Conservation (phyloP, 2,888 invertebrate species). For the Brachylomia viminalis region DNA sequence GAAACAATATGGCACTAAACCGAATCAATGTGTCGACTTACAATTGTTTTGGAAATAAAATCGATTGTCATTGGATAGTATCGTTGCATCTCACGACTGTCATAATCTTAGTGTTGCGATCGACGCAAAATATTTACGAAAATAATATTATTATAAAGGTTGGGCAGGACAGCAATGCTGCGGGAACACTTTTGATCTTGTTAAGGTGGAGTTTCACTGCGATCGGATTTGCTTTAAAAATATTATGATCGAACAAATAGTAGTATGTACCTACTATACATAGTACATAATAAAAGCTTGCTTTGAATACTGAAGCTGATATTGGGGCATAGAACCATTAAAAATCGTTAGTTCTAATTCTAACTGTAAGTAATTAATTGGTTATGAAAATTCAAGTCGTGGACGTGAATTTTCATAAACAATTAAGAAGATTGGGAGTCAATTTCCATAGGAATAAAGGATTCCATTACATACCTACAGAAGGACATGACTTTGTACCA, state of each 20-base stretch:
- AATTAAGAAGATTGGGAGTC: background rate
- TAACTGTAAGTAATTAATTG: background rate
- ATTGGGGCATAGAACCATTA: background rate
- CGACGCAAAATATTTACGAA: constrained; percentile 87
- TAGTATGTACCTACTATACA: background rate
- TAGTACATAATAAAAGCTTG: background rate
- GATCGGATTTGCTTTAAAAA: constrained; percentile 17
- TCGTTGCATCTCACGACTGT: constrained; percentile 79
- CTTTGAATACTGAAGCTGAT: background rate
- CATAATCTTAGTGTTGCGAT: constrained; percentile 71
- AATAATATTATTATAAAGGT: constrained; percentile 74
- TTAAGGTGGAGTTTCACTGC: constrained; percentile 72
- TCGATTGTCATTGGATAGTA: constrained; percentile 78
- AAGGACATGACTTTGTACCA: too few species aligned
- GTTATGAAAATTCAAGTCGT: background rate
- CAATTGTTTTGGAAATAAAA: constrained; percentile 78
- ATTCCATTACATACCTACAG: background rate
- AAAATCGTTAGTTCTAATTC: background rate
- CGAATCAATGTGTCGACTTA: constrained; percentile 69
- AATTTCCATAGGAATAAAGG: background rate
- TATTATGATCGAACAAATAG: background rate
- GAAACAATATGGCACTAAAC: constrained; percentile 69
- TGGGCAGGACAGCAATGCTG: constrained; percentile 71
- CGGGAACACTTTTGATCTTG: constrained; percentile 80
- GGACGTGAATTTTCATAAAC: background rate